Conservation (phyloP, 2,888 invertebrate species). For the Lithosia quadra region DNA sequence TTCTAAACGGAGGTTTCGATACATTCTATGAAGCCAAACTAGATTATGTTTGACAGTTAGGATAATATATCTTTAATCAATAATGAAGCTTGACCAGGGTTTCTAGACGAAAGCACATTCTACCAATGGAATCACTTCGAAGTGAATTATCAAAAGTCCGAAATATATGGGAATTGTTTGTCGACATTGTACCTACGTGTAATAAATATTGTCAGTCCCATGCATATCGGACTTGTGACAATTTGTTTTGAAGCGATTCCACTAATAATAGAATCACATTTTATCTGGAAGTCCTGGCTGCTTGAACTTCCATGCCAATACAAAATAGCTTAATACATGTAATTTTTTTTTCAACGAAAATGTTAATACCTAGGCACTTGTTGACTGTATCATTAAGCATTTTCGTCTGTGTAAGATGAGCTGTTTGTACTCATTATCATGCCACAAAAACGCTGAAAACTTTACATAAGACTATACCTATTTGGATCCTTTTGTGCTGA, state of each 20-base stretch:
- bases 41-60: background rate
- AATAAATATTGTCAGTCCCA: too few relatives aligned
- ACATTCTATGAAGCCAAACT: background rate
- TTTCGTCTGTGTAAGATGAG: background rate
- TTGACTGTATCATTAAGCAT: background rate
- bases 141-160: too few relatives aligned
- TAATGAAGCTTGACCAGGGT: background rate
- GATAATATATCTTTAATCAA: background rate
- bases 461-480: background rate
- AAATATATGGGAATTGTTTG: too few relatives aligned
- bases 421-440: background rate
- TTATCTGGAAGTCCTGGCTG: too few relatives aligned
- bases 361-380: background rate
- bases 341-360: too few relatives aligned
- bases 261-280: too few relatives aligned
- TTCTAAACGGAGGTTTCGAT: background rate
- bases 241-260: too few relatives aligned
- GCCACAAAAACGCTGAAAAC: background rate
- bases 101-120: background rate
- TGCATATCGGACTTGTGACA: too few relatives aligned
- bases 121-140: background rate
- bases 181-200: too few relatives aligned
- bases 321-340: too few relatives aligned
- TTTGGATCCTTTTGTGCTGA: background rate
- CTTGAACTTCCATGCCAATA: too few relatives aligned